A percentile compares a stretch with the other conserved stretches of the same genome.
phyloP scores from a whole-genome alignment of 2,888 invertebrate genomes.

The Notocelia uddmanniana region DNA sequence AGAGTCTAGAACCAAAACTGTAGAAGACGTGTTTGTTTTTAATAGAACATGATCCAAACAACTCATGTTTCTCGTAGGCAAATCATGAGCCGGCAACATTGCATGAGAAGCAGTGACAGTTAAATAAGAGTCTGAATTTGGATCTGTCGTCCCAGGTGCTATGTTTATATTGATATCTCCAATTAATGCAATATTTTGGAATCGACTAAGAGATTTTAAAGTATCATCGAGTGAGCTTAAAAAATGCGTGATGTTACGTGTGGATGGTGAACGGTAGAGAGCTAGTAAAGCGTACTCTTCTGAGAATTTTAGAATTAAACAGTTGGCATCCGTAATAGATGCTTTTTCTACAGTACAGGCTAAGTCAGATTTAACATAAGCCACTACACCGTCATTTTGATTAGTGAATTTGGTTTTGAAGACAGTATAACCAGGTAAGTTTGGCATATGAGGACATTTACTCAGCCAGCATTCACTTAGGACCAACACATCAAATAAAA shows the following conservation, averaged over 20 bases:
- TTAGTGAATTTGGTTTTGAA: constrained; percentile 16
- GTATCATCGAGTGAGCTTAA: constrained; percentile 9
- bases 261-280: constrained; percentile 17
- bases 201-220: background rate
- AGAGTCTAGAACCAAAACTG: background rate
- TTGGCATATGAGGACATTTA: constrained; percentile 1
- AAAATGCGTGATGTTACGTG: background rate
- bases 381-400: constrained; percentile 29
- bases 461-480: constrained; percentile 19
- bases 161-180: constrained; percentile 29
- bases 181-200: background rate
- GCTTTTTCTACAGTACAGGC: constrained; percentile 7
- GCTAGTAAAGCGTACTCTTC: constrained; percentile 11
- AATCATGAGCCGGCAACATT: constrained; percentile 3
- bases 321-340: constrained; percentile 3
- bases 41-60: constrained; percentile 24
- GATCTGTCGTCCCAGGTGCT: background rate
- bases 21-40: background rate
- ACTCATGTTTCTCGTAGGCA: constrained; percentile 11
- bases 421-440: background rate
- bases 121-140: too few relatives aligned
- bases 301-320: constrained; percentile 12
- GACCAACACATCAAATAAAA: constrained; percentile 8
- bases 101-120: background rate
- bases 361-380: constrained; percentile 4